phyloP scores from a whole-genome alignment of 2,888 invertebrate species.

The Hypomecis punctinalis region DNA sequence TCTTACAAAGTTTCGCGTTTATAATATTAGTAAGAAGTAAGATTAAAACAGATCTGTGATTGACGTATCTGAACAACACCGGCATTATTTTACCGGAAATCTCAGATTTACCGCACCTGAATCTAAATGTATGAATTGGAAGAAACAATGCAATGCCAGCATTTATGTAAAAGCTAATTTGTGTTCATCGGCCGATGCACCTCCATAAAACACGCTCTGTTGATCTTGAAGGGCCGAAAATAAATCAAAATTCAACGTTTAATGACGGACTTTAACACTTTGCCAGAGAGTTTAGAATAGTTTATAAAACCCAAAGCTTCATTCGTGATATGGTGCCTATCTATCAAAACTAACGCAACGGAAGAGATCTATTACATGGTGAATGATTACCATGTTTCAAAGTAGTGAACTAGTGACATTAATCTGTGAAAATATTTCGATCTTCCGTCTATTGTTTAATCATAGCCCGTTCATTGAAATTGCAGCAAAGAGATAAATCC shows the following conservation, averaged over 20 bases:
- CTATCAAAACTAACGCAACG: conserved; percentile 40
- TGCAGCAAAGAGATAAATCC: conserved; percentile 28
- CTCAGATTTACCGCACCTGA: neutral
- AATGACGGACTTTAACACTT: conserved; percentile 21
- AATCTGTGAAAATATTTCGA: conserved; percentile 68
- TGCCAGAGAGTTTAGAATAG: conserved; percentile 19
- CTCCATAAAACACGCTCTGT: conserved; percentile 54
- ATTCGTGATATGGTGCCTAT: conserved; percentile 1
- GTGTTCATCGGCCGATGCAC: conserved; percentile 61
- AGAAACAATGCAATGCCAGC: conserved; percentile 45
- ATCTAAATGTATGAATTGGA: conserved; percentile 1
- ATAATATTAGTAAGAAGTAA: too few species aligned
- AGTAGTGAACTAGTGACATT: conserved; percentile 56
- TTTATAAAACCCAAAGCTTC: conserved; percentile 12
- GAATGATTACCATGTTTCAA: conserved; percentile 49
- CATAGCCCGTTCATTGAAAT: conserved; percentile 26
- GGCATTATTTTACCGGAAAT: neutral
- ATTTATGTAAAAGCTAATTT: conserved; percentile 59
- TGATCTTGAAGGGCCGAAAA: conserved; percentile 53
- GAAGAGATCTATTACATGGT: conserved; percentile 47
- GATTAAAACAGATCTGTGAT: too few species aligned
- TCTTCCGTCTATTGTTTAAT: conserved; percentile 74
- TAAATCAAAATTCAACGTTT: conserved; percentile 53
- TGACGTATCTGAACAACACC: too few species aligned
- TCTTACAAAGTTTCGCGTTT: too few species aligned